Evolutionary conservation across 2,797 vertebrate species (phyloP), one percentile per base, ranked within the genome.

Genomic region (Steatocranus sp.): DNA sequence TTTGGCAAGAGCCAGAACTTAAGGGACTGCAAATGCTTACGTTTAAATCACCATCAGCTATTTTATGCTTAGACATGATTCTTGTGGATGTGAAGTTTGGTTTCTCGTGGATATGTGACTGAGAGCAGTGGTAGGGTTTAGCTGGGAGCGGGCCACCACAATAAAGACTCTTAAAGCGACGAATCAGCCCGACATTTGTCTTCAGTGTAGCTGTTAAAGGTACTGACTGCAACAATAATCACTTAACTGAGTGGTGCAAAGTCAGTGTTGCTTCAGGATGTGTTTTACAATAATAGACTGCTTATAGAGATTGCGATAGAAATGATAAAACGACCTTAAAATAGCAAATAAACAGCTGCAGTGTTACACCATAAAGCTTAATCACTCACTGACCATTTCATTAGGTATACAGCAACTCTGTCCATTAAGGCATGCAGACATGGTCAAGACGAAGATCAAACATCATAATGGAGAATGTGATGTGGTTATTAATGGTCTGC

Each of bases 191-290:
- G 7, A n/a, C 25, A 30, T 73, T 73, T 48, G 3, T n/a, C 68
- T 73, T 30, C 68, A 48, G 41, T 12, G 36, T 15, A 41, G 61
- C 34, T 25, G 15, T 73, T 68, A 43, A 68, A 17, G 3, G 1
- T 43, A 43, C 23, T 68, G 5, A 68, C 1, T 43, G 9, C 14
- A 68, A 27, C 38, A 68, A 27, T 3, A 25, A 6, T 17, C 38
- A 25, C 38, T 68, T 43, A 43, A 68, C 38, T 43, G 63, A 68
- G 15, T 68, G 63, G 20, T 43, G 38, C 38, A 43, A 68, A 23
- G 38, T 41, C 61, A 66, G 12, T 41, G 61, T 38, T 66, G 36
- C 63, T 68, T 68, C 63, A 25, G 63, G n/a, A 66, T 68, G 36
- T 43, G 38, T 43, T 68, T 68, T 68, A 68, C 23, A 68, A 17